Evolutionary conservation across 2,888 invertebrate genomes (phyloP).

Genomic region (Lasioglossum lativentre): DNA sequence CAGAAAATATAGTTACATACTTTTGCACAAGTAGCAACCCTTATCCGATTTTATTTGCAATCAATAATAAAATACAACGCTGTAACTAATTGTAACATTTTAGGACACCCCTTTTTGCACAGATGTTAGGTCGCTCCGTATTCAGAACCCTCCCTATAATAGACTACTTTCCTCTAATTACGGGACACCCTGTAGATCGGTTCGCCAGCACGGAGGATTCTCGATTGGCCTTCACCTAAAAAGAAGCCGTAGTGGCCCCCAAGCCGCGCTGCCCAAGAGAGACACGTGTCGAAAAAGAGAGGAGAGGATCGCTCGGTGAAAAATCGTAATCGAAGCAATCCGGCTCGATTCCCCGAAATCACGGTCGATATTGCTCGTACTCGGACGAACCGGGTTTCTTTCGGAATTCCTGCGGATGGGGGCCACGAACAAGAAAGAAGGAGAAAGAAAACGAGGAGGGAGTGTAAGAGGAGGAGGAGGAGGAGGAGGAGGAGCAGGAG

Average conservation of each 20-base stretch:
- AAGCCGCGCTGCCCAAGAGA: slow-evolving; percentile 12
- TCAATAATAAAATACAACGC: too few relatives aligned
- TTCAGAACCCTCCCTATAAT: background rate
- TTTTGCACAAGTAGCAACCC: too few relatives aligned
- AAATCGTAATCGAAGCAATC: slow-evolving; percentile 30
- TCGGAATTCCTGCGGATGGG: slow-evolving; percentile 28
- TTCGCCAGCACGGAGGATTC: background rate
- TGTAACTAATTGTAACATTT: too few relatives aligned
- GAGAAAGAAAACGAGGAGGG: background rate
- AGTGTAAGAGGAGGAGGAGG: background rate
- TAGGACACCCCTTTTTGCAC: too few relatives aligned
- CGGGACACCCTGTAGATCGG: slow-evolving; percentile 6
- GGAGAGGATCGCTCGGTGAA: slow-evolving; percentile 18
- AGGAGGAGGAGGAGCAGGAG: background rate
- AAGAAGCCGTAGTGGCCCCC: slow-evolving; percentile 12
- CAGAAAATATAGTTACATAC: too few relatives aligned
- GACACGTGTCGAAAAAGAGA: slow-evolving; percentile 27
- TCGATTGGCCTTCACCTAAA: slow-evolving; percentile 52
- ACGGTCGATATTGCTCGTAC: slow-evolving; percentile 34
- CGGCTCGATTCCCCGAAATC: slow-evolving; percentile 37
- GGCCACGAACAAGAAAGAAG: slow-evolving; percentile 7
- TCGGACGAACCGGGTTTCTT: slow-evolving; percentile 4
- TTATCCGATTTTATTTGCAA: too few relatives aligned
- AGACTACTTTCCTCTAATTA: background rate
- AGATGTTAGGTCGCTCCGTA: too few relatives aligned